Base-by-base conservation (phyloP, 2,797 vertebrate genomes). In the Parauchenoglanis punctatus region DNA sequence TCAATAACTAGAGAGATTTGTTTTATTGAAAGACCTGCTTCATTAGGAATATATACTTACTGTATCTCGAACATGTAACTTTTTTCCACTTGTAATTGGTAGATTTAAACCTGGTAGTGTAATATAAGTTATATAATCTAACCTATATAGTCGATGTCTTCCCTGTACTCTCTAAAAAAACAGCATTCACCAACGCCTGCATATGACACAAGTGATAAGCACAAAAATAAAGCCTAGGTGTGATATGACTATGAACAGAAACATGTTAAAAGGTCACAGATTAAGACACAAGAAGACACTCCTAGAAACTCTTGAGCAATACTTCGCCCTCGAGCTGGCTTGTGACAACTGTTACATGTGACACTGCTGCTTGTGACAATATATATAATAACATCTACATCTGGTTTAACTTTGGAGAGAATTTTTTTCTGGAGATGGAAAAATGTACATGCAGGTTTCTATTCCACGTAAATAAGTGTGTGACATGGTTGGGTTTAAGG, bases 291-390 rank as follows among this genome's bases (percentile, higher is more conserved):
- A n/a, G 23, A n/a, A 46, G 23, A 10, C 40, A n/a, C 31, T 44
- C 20, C 56, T 81, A 59, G 56, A 81, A 40, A 63, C n/a, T 63
- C 58, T 81, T 81, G 35, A 81, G 80, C 80, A 81, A 46, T 63
- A 25, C 28, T 12, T n/a, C 18, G 63, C 23, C 35, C 12, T 44
- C 40, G 2, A 44, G 12, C 20, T n/a, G 28, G 20, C 35, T 46
- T 46, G 40, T 46, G 20, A 61, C 35, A 44, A 7, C 56, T 59
- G 11, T 80, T 35, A 35, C 54, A 80, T 25, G 31, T 59, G 77
- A 80, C 77, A 13, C 8, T 58, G 54, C 54, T 59, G 28, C 54
- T 35, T 40, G 28, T 59, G 77, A 40, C 77, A 78, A 35, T 4
- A 25, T 80, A 4, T 35, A 25, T 81, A 61, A 59, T 25, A 40